Conservation (phyloP, 2,888 invertebrate species). For the Osmoderma eremita region DNA sequence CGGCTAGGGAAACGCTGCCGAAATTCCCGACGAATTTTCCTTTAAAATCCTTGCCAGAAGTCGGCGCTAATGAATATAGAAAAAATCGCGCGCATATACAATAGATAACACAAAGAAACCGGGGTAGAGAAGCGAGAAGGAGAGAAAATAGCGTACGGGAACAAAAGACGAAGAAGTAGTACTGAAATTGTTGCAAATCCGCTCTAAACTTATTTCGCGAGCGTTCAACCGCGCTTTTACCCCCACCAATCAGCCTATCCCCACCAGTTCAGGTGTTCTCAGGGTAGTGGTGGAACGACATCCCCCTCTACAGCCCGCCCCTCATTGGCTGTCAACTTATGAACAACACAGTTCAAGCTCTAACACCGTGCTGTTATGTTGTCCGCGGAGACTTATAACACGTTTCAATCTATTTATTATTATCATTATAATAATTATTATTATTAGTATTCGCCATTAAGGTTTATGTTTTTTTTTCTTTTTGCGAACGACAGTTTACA, state of each 20-base stretch:
- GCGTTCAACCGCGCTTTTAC: slow-evolving; percentile 60
- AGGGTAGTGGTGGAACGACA: slow-evolving; percentile 58
- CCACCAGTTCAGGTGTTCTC: slow-evolving; percentile 57
- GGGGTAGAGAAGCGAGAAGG: slow-evolving; percentile 30
- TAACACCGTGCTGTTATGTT: slow-evolving; percentile 63
- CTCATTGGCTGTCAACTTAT: slow-evolving; percentile 64
- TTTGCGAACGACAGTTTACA: background rate
- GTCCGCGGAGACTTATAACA: slow-evolving; percentile 61
- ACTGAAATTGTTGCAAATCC: slow-evolving; percentile 60
- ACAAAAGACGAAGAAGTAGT: slow-evolving; percentile 46
- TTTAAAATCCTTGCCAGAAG: slow-evolving; percentile 1
- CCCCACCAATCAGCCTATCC: slow-evolving; percentile 53
- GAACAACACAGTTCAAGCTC: slow-evolving; percentile 64
- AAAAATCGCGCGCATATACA: slow-evolving; percentile 26
- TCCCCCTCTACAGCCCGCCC: slow-evolving; percentile 63
- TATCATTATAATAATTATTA: slow-evolving; percentile 26
- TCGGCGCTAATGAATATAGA: slow-evolving; percentile 43
- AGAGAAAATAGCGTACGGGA: slow-evolving; percentile 25
- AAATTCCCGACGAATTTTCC: slow-evolving; percentile 13
- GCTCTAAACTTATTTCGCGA: slow-evolving; percentile 63
- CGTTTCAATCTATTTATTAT: slow-evolving; percentile 54
- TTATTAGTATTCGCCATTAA: slow-evolving; percentile 24
- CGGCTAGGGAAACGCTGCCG: background rate
- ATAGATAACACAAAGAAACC: slow-evolving; percentile 27
- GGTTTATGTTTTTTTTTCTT: slow-evolving; percentile 1